Evolutionary conservation across 2,797 vertebrate genomes (phyloP).

Genomic region (Synanceia verrucosa): DNA sequence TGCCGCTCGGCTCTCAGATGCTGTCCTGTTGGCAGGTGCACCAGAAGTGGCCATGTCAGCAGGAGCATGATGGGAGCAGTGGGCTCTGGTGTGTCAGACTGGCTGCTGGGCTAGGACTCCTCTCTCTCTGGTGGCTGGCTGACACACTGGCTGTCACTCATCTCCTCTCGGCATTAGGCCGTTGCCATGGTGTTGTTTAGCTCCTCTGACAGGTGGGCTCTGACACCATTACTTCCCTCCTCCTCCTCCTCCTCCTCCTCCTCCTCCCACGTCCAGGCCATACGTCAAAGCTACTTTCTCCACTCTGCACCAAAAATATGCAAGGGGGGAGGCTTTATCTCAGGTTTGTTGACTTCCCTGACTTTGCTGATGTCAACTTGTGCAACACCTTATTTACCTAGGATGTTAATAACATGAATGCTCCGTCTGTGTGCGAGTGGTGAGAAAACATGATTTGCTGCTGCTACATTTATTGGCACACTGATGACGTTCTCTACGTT

Average conservation of each 20-base stretch:
- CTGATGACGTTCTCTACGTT: constrained; percentile 25
- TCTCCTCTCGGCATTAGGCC: constrained; percentile 63
- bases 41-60: constrained; percentile 70
- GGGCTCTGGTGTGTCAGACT: constrained; percentile 71
- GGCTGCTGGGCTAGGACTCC: constrained; percentile 50
- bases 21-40: constrained; percentile 68
- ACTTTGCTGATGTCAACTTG: constrained; percentile 23
- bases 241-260: constrained; percentile 8
- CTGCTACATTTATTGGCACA: neutral
- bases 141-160: constrained; percentile 75
- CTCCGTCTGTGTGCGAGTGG: neutral
- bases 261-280: constrained; percentile 59
- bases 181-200: constrained; percentile 83
- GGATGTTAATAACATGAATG: constrained; percentile 16
- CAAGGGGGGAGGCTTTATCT: constrained; percentile 43
- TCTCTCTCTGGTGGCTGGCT: constrained; percentile 33
- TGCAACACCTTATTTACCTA: constrained; percentile 42
- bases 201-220: constrained; percentile 79
- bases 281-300: constrained; percentile 70
- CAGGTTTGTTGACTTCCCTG: constrained; percentile 10
- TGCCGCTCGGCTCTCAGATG: constrained; percentile 37
- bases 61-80: constrained; percentile 57
- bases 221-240: constrained; percentile 67
- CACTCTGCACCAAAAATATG: constrained; percentile 70
- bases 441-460: constrained; percentile 19